Conservation (phyloP, 2,113 vertebrate genomes). For the Meleagris gallopavo region DNA sequence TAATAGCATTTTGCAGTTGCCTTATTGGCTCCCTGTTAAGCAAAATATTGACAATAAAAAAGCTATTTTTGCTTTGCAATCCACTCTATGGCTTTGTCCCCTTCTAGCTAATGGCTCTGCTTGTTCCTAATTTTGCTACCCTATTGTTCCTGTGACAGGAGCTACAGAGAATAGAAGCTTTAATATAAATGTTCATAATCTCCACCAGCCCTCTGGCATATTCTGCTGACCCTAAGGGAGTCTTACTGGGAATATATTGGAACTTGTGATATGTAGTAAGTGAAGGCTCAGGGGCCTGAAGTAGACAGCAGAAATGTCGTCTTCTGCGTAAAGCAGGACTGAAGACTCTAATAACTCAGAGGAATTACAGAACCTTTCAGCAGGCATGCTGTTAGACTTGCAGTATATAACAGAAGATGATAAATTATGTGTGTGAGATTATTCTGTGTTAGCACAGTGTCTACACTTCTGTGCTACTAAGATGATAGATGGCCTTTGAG, state of each 20-base stretch:
- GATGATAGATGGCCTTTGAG: conserved; percentile 15
- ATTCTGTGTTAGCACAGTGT: conserved; percentile 24
- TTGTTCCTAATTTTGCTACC: conserved; percentile 64
- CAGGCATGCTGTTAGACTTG: conserved; percentile 45
- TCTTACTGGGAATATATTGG: conserved; percentile 69
- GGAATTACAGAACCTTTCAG: conserved; percentile 53
- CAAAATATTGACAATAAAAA: conserved; percentile 78
- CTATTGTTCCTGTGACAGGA: conserved; percentile 73
- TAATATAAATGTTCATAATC: conserved; percentile 77
- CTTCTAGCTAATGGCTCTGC: conserved; percentile 47
- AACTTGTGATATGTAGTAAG: conserved; percentile 72
- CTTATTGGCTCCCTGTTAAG: conserved; percentile 77
- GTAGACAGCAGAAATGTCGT: conserved; percentile 50
- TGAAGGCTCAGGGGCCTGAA: conserved; percentile 64
- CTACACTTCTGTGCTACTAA: background rate
- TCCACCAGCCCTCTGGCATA: conserved; percentile 70
- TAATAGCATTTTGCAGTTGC: conserved; percentile 59
- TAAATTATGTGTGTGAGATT: conserved; percentile 41
- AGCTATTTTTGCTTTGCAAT: conserved; percentile 69
- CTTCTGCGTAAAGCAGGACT: conserved; percentile 57
- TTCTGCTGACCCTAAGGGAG: conserved; percentile 73
- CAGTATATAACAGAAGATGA: conserved; percentile 46
- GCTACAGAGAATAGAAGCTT: conserved; percentile 49
- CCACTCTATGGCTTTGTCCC: conserved; percentile 43
- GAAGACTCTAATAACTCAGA: conserved; percentile 60